A percentile compares a stretch with the other conserved stretches of the same genome.
Evolutionary conservation across 2,797 vertebrate species (phyloP).

Genomic region (Euphonia xanthogaster): DNA sequence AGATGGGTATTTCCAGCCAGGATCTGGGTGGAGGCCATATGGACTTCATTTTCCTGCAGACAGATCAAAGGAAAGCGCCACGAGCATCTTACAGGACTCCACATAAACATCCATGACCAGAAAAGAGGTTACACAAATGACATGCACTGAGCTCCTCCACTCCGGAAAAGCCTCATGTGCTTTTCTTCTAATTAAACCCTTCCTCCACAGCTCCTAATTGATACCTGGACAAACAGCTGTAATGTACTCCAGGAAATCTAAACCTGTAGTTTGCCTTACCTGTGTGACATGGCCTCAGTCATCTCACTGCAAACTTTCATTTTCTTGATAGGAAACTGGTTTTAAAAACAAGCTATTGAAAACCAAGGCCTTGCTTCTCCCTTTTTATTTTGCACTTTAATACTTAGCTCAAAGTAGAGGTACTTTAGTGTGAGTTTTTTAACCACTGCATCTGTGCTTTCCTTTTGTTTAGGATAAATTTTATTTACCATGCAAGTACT

Average conservation of each 20-base stretch:
- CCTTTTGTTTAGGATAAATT: neutral
- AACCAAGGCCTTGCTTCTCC: neutral
- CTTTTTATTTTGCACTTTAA: neutral
- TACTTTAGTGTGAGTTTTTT: neutral
- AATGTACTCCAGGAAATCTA: neutral
- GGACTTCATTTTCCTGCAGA: constrained; percentile 13
- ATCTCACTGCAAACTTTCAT: neutral
- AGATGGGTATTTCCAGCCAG: neutral
- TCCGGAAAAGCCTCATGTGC: neutral
- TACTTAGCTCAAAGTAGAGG: neutral
- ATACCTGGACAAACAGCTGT: constrained; percentile 15
- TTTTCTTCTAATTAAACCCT: constrained; percentile 46
- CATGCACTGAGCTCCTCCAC: neutral
- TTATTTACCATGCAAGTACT: neutral
- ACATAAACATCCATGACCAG: constrained; percentile 20
- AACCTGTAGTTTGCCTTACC: neutral
- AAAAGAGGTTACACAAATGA: constrained; percentile 32
- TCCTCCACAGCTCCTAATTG: neutral
- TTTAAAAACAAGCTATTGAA: neutral
- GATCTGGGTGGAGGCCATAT: constrained; percentile 3
- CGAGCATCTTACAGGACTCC: neutral
- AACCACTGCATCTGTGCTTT: neutral
- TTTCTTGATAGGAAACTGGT: neutral
- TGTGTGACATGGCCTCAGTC: neutral
- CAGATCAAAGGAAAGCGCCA: constrained; percentile 12